Base-by-base conservation (phyloP, 2,888 invertebrate genomes). In the Dromius quadrimaculatus region DNA sequence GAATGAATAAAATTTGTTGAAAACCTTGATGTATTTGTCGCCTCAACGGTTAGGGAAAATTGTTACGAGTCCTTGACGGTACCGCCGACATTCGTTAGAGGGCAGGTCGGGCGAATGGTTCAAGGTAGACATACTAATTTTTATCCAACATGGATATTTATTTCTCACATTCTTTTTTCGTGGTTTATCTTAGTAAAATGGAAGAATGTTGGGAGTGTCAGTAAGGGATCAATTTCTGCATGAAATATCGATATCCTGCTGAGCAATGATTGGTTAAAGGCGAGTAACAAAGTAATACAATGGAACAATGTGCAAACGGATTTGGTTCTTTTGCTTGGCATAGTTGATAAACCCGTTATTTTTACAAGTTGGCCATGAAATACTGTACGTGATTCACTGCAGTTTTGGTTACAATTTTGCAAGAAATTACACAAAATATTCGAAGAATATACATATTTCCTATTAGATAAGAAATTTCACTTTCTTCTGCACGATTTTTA, bases 301-400 rank as follows among this genome's bases (percentile, higher is more conserved):
- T 47, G 36, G 65, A n/a, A 47, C 64, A 64, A 47, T 64, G 17
- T 36, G 20, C 32, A 15, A 28, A 19, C 36, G 19, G 34, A 19
- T 54, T 61, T 36, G 11, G 20, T 41, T 38, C 20, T 61, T 41
- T 61, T 61, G 38, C 36, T 38, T 23, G 13, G 28, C 13, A 28
- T 28, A 47, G 50, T 50, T 36, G 36, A 36, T 47, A 65, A 34
- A 65, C 19, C 62, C 32, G 47, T 65, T 36, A 65, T 65, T 65
- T 65, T 50, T 65, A 47, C 23, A 65, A 50, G 65, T 17, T 22
- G 65, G 36, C 65, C 65, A 65, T 65, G 65, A 65, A 64, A 61
- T 22, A 38, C 62, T 41, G 65, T 22, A 38, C 36, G 32, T 64
- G 64, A 34, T 34, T 50, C 47, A 47, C 32, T 6, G 11, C 1